These are phyloP conservation scores for Enteromius paludinosus DNA, from an alignment of 2,797 vertebrate genomes.

Conservation along the genomic window DNA sequence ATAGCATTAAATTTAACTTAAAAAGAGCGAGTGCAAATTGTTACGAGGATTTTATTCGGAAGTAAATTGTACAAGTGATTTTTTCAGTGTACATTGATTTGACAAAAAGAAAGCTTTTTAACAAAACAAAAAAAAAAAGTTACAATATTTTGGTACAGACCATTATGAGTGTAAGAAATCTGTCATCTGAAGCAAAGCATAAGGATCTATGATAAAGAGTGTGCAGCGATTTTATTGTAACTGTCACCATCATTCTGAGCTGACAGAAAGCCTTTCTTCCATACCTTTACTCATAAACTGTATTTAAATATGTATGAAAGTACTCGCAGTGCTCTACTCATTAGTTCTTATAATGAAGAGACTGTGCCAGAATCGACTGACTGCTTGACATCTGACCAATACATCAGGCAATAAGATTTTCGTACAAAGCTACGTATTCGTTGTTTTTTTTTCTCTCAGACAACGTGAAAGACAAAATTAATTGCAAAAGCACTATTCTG, in stretches of 20 bases:
- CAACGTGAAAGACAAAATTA: neutral
- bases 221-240: constrained; percentile 27
- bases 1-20: no score
- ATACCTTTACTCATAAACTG: constrained; percentile 14
- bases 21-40: no score
- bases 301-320: constrained; percentile 31
- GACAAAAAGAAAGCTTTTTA: no score
- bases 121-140: neutral
- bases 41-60: no score
- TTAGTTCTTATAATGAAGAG: constrained; percentile 11
- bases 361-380: constrained; percentile 3
- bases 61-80: no score
- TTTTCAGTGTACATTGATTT: no score
- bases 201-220: neutral
- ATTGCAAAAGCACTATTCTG: neutral
- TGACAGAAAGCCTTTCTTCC: constrained; percentile 6
- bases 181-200: constrained; percentile 10
- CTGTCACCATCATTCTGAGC: constrained; percentile 2
- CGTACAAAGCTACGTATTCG: neutral
- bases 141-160: neutral
- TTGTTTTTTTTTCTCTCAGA: neutral
- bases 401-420: neutral
- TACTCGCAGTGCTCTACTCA: neutral
- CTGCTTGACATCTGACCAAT: constrained; percentile 9
- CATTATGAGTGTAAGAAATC: neutral